These are phyloP conservation scores for Vidua macroura DNA, from an alignment of 2,113 vertebrate genomes.

Conservation along the genomic window DNA sequence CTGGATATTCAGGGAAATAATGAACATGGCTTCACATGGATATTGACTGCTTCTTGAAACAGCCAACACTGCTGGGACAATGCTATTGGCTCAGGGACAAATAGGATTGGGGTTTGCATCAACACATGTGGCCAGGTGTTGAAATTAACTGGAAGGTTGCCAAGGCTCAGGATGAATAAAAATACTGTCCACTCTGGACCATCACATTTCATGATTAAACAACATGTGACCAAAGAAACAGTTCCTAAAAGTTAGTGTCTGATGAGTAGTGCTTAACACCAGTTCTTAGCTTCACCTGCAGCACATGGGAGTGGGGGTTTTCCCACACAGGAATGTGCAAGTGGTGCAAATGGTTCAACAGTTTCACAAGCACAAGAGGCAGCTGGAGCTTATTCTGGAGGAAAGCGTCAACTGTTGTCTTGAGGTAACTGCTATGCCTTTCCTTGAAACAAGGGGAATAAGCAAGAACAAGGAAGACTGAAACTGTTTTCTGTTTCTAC, in stretches of 20 bases:
- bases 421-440: not conserved
- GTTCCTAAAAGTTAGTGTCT: not conserved
- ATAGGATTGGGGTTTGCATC: not conserved
- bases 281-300: not conserved
- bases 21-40: not conserved
- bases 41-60: not conserved
- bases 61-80: not conserved
- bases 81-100: slow-evolving; percentile 8
- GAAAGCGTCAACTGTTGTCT: not conserved
- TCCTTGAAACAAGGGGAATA: not conserved
- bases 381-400: not conserved
- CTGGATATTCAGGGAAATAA: slow-evolving; percentile 82
- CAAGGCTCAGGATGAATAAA: not conserved
- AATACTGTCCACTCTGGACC: not conserved
- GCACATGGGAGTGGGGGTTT: not conserved
- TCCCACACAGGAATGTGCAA: not conserved
- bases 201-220: not conserved
- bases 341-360: not conserved
- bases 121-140: not conserved
- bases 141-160: not conserved
- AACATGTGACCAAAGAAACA: not conserved
- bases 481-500: not conserved
- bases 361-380: not conserved
- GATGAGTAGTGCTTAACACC: not conserved
- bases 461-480: not conserved